Base-by-base conservation (phyloP, 2,113 vertebrate species). In the Xiphophorus hellerii region DNA sequence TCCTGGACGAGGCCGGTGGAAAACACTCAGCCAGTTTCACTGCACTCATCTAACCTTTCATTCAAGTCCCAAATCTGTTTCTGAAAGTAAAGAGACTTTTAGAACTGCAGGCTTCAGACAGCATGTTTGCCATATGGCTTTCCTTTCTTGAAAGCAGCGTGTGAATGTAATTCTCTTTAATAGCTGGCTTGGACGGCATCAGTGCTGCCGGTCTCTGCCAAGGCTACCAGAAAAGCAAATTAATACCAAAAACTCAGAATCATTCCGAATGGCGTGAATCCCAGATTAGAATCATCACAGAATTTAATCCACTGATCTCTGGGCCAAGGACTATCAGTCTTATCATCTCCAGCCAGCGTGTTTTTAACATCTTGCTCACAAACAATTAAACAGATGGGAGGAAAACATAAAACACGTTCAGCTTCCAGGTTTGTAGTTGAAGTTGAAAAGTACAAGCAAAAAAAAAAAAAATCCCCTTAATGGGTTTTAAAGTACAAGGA, bases 1-100 rank as follows among this genome's bases (percentile, higher is more conserved):
- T 99, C 81, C 90, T 99, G 76, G 96, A 99, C 54, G 98, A 98
- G 95, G 98, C 97, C 33, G 22, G 87, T 72, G 42, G 27, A 1
- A 10, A 0, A 39, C 15, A 4, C 44, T 20, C 44, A 7, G 44
- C 44, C 44, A 48, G 44, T 48, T 6, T 51, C 14, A 51, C 20
- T 7, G 2, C 60, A 39, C 39, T 17, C 22, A 7, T 1, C 0
- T 66, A 13, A 29, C n/a, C 27, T 22, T 51, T 66, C 6, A 30
- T 58, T 65, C 5, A 37, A 2, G 69, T 35, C 42, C 39, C 33
- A 8, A 62, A 51, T 44, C 11, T 5, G 30, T 73, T 76, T 60
- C n/a, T 60, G 73, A 66, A 77, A 79, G 62, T 73, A 60, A 80
- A 81, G 54, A 63, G 4, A 27, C 54, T 69, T 71, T 74, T 8